Base-by-base conservation (phyloP, 2,113 vertebrate species). In the Catharus fuscescens region DNA sequence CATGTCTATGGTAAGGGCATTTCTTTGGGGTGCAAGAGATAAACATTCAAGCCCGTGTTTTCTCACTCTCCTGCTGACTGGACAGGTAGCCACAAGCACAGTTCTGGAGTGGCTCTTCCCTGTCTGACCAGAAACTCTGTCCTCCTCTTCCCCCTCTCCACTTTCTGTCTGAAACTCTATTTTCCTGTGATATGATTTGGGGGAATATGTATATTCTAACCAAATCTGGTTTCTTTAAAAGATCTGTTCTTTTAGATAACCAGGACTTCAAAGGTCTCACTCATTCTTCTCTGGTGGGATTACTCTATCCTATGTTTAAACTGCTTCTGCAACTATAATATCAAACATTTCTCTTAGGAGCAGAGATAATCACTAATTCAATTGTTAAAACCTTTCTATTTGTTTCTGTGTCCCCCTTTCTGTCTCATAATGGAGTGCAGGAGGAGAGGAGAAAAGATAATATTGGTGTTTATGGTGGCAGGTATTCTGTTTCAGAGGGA, bases 391-490 rank as follows among this genome's bases (percentile, higher is more conserved):
- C 8, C 12, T 82, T 93, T 79, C 17, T 26, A 11, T 50, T 64
- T 52, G 7, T 77, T 65, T 69, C 73, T 73, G 32, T 25, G 25
- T 62, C 10, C 7, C 6, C 5, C 11, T 69, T 72, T 82, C 45
- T 72, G 1, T 8, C 12, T 90, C 38, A 8, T 18, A 40, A 31
- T 45, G 26, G 6, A 25, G 7, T 29, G 7, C 14, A 44, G 8
- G 18, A 54, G 10, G 12, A n/a, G 5, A 3, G 1, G 3, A 10
- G 4, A 6, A 9, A 72, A 38, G 5, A 21, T 15, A 36, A 48
- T 57, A 28, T 12, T 31, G 32, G 7, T 42, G 23, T 50, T 93
- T 65, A 42, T 40, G 18, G 36, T 42, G 31, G 8, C 36, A 69
- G 6, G 25, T 52, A 29, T 57, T 82, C 34, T 20, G 4, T 56